Evolutionary conservation across 2,797 vertebrate genomes (phyloP), one percentile per base, ranked within the genome.

Genomic region (Pampus argenteus): DNA sequence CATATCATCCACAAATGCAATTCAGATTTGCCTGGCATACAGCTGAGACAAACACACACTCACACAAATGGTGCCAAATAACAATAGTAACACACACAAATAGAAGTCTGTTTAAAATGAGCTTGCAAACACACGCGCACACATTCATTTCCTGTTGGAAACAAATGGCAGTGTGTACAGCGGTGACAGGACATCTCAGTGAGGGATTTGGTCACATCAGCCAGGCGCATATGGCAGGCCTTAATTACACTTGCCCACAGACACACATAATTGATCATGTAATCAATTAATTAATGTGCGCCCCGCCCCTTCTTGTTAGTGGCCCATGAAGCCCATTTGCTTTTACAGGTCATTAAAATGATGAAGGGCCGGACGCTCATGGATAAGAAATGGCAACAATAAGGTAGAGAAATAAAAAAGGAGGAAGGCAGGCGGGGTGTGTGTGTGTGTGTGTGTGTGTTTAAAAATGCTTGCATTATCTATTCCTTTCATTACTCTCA

Each of bases 321-420:
- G 86, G 80, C 85, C 86, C 74, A 78, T 86, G 74, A 90, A 91
- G 82, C 85, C 81, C 79, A 88, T 92, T 93, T 89, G 72, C 84
- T 86, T 90, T 91, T 86, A 84, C 85, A 85, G 83, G 86, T 88
- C 89, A 81, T 94, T 94, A 93, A 91, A 84, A 84, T 93, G 91
- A 93, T 89, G 64, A 86, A 93, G 70, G 74, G 59, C 62, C 76
- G 49, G 73, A 81, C 78, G 54, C 64, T 84, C 15, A 26, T 61
- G 64, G 66, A 74, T 78, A 80, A 86, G 62, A 76, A 77, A 88
- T 83, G 76, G 58, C 26, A 83, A 76, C 71, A 85, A 81, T 68
- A 84, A 42, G 45, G 69, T 25, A 17, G 52, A 73, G 45, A 45
- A 75, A 76, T 47, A 60, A 66, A 52, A n/a, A 58, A 14, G 51